Evolutionary conservation across 2,888 invertebrate genomes (phyloP).

Genomic region (Orgyia antiqua): DNA sequence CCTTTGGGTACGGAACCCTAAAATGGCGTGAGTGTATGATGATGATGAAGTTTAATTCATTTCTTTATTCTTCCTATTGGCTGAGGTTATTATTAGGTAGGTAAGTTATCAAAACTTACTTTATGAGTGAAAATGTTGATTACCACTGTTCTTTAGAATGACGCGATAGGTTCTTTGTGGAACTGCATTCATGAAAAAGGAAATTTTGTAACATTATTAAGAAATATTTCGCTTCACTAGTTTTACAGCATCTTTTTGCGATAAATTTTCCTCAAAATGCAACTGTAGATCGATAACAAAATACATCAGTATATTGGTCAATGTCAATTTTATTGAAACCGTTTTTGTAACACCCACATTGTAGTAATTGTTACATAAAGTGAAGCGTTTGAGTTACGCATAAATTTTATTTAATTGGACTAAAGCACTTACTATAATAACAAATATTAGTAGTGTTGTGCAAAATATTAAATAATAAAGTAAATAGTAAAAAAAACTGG

Average conservation of each 20-base stretch:
- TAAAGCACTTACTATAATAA: constrained; percentile 18
- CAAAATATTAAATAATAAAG: constrained; percentile 22
- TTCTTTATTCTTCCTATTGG: too few species aligned
- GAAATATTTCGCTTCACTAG: neutral
- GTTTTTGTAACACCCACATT: constrained; percentile 14
- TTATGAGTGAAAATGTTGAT: too few species aligned
- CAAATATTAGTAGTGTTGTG: constrained; percentile 26
- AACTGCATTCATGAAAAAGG: neutral
- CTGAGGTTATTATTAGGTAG: too few species aligned
- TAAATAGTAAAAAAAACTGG: constrained; percentile 32
- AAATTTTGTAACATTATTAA: neutral
- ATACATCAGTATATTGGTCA: constrained; percentile 23
- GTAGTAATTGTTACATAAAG: constrained; percentile 12
- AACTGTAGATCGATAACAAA: constrained; percentile 4
- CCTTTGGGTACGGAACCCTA: too few species aligned
- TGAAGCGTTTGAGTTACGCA: too few species aligned
- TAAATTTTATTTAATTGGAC: constrained; percentile 8
- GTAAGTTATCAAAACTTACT: too few species aligned
- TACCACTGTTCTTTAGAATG: neutral
- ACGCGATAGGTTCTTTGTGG: too few species aligned
- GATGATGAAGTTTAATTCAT: too few species aligned
- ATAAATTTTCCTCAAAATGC: constrained; percentile 1
- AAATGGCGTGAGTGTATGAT: too few species aligned
- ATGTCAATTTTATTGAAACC: constrained; percentile 8
- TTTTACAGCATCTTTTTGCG: constrained; percentile 1